Conservation (phyloP, 2,113 vertebrate genomes). For the Sebastes schlegelii region DNA sequence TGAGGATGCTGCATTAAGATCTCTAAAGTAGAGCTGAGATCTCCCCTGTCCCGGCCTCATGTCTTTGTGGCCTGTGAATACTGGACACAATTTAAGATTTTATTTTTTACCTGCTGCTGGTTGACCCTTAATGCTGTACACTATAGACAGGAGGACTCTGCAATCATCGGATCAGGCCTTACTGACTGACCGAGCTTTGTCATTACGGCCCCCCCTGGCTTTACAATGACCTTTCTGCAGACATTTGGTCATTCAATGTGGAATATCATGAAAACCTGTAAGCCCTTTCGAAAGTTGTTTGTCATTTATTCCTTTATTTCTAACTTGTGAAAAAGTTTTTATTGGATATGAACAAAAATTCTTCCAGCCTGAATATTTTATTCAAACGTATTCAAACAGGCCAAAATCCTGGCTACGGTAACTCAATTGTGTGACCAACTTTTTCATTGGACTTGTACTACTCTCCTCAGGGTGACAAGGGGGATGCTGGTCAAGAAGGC, state of each 20-base stretch:
- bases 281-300: no score
- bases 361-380: not conserved
- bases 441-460: constrained; percentile 2
- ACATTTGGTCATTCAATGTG: not conserved
- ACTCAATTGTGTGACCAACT: not conserved
- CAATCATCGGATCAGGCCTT: not conserved
- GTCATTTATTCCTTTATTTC: no score
- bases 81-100: constrained; percentile 8
- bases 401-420: not conserved
- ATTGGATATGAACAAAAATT: not conserved
- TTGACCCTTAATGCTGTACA: not conserved
- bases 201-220: not conserved
- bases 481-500: constrained; percentile 90
- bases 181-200: not conserved
- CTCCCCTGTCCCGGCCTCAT: not conserved
- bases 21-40: not conserved
- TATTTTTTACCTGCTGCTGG: not conserved
- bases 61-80: not conserved
- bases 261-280: not conserved
- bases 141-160: not conserved
- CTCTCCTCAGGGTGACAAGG: constrained; percentile 91
- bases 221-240: not conserved
- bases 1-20: constrained; percentile 7
- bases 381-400: not conserved
- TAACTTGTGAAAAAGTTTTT: no score